Percentiles rank a stretch among this genome's conserved stretches.
These are phyloP conservation scores for Hyperoodon ampullatus DNA, from an alignment of 2,113 vertebrate genomes.

Conservation along the genomic window DNA sequence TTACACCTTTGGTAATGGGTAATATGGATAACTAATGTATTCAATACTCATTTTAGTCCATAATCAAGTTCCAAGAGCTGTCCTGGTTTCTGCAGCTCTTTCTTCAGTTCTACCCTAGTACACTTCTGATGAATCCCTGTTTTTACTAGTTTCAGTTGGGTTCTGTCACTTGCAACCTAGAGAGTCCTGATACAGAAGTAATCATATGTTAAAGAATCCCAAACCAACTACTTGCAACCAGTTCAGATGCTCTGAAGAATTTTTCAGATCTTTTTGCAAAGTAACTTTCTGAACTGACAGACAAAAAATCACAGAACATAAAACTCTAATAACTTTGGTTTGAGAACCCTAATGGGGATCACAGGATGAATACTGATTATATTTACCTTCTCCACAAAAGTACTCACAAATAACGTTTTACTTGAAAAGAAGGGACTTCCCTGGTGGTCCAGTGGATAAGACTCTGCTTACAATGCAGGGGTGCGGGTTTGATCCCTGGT, in stretches of 20 bases:
- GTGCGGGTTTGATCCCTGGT: too few species aligned
- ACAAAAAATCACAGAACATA: background rate
- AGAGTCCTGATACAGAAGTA: background rate
- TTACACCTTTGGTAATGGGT: background rate
- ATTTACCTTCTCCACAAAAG: slow-evolving; percentile 34
- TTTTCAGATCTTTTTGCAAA: background rate
- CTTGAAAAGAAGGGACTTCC: background rate
- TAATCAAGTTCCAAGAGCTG: background rate
- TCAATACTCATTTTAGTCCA: background rate
- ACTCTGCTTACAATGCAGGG: too few species aligned
- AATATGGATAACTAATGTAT: background rate
- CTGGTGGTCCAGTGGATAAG: too few species aligned
- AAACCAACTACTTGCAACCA: background rate
- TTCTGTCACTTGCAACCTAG: background rate
- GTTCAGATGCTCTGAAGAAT: background rate
- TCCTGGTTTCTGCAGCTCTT: background rate
- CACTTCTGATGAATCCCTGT: background rate
- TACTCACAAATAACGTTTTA: slow-evolving; percentile 9
- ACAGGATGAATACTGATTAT: background rate
- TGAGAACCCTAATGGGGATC: background rate
- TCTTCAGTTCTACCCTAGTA: background rate
- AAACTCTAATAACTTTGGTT: slow-evolving; percentile 26
- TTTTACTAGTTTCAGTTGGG: background rate
- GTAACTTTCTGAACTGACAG: background rate
- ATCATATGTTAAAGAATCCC: background rate